A percentile compares a stretch with the other conserved stretches of the same genome.
Evolutionary conservation across 2,888 invertebrate species (phyloP).

Genomic region (Andrena flavipes): DNA sequence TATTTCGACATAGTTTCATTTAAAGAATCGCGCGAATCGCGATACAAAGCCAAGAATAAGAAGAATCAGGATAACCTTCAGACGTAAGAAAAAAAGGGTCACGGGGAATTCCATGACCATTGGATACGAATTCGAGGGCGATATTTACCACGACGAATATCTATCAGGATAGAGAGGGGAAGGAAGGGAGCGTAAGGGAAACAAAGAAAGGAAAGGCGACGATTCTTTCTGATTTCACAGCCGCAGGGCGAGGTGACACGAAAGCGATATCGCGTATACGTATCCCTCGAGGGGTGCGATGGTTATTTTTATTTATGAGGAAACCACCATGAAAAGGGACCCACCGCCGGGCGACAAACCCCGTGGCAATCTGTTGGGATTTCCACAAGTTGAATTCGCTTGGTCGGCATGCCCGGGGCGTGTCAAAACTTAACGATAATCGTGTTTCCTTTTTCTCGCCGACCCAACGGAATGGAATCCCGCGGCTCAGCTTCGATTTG

Average conservation of each 20-base stretch:
- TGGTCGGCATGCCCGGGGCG: slow-evolving; percentile 74
- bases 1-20: too few species aligned
- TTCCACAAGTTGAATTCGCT: slow-evolving; percentile 83
- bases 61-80: too few species aligned
- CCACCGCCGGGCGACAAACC: slow-evolving; percentile 73
- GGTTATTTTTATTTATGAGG: slow-evolving; percentile 85
- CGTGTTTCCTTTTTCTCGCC: slow-evolving; percentile 69
- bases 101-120: neutral
- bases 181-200: neutral
- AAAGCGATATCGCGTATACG: slow-evolving; percentile 81
- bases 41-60: too few species aligned
- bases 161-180: neutral
- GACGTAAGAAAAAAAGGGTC: too few species aligned
- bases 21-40: too few species aligned
- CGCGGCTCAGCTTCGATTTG: slow-evolving; percentile 35
- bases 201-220: slow-evolving; percentile 68
- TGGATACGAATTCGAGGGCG: neutral
- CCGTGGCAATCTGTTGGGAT: slow-evolving; percentile 81
- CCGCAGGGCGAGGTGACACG: slow-evolving; percentile 69
- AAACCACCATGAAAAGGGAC: slow-evolving; percentile 84
- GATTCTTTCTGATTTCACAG: slow-evolving; percentile 79
- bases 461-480: slow-evolving; percentile 33
- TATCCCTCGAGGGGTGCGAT: slow-evolving; percentile 80
- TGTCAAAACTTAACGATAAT: slow-evolving; percentile 76
- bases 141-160: slow-evolving; percentile 27